A percentile compares a stretch with the other conserved stretches of the same genome.
phyloP scores from a whole-genome alignment of 2,888 invertebrate genomes.

The Papilio gigon region DNA sequence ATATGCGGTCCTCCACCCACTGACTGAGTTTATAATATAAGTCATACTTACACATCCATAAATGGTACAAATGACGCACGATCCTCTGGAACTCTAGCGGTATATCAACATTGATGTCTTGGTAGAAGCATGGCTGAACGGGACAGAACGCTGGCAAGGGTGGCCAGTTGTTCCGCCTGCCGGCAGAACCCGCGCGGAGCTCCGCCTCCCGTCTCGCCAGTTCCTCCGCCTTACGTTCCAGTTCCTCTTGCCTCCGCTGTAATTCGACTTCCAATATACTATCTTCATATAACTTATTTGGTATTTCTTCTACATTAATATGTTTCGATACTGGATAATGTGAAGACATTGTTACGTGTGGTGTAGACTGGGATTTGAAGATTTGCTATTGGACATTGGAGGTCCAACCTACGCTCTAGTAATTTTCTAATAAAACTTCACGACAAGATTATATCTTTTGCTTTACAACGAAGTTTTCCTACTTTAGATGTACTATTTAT shows the following conservation, averaged over 20 bases:
- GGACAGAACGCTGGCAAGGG: constrained; percentile 96
- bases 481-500: neutral
- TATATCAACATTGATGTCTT: constrained; percentile 99
- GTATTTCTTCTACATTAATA: neutral
- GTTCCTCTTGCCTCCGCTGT: constrained; percentile 93
- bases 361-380: constrained; percentile 6
- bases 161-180: constrained; percentile 98
- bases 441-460: constrained; percentile 27
- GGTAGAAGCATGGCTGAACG: constrained; percentile 99
- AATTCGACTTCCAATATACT: constrained; percentile 47
- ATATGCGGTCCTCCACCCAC: too few species aligned
- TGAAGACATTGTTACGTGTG: constrained; percentile 24
- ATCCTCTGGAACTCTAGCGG: constrained; percentile 98
- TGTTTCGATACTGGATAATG: neutral
- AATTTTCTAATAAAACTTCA: constrained; percentile 43
- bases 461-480: neutral
- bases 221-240: constrained; percentile 95
- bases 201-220: constrained; percentile 94
- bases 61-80: constrained; percentile 96
- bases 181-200: constrained; percentile 84
- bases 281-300: constrained; percentile 17
- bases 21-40: too few species aligned
- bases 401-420: constrained; percentile 47
- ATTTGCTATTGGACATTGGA: constrained; percentile 42
- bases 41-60: constrained; percentile 99